Conservation (phyloP, 23 tunicate genomes). For the Halocynthia aurantium region DNA sequence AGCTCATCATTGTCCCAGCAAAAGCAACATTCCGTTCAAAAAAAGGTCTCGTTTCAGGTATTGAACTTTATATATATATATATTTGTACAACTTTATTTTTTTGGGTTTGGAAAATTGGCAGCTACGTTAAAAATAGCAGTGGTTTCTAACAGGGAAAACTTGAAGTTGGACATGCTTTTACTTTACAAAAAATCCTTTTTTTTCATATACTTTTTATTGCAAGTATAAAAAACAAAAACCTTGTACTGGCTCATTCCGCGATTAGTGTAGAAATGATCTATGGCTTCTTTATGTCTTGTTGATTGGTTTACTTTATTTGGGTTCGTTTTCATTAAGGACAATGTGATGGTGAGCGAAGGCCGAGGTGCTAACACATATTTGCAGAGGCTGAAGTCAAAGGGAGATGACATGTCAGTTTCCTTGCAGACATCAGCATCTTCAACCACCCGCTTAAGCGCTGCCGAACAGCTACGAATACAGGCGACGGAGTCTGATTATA, state of each 20-base stretch:
- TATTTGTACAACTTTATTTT: neutral
- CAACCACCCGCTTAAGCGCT: neutral
- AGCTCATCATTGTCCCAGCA: slow-evolving; percentile 30
- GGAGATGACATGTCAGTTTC: neutral
- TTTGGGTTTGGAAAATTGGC: neutral
- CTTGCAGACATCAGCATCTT: neutral
- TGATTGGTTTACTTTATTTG: no score
- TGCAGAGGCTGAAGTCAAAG: neutral
- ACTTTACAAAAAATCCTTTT: no score
- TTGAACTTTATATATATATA: neutral
- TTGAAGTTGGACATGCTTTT: no score
- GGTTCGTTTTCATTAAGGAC: neutral
- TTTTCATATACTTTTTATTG: no score
- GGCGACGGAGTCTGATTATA: slow-evolving; percentile 6
- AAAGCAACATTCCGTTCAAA: slow-evolving; percentile 10
- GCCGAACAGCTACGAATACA: slow-evolving; percentile 4
- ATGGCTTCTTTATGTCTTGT: no score
- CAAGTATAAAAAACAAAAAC: no score
- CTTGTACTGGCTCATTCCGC: no score
- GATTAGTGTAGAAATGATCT: no score
- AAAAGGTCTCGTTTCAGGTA: slow-evolving; percentile 75
- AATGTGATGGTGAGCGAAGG: slow-evolving; percentile 9
- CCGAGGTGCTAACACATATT: neutral
- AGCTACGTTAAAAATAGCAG: neutral
- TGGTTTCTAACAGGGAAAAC: no score